Conservation (phyloP, 1,140 invertebrate genomes). For the Leptinotarsa texana region DNA sequence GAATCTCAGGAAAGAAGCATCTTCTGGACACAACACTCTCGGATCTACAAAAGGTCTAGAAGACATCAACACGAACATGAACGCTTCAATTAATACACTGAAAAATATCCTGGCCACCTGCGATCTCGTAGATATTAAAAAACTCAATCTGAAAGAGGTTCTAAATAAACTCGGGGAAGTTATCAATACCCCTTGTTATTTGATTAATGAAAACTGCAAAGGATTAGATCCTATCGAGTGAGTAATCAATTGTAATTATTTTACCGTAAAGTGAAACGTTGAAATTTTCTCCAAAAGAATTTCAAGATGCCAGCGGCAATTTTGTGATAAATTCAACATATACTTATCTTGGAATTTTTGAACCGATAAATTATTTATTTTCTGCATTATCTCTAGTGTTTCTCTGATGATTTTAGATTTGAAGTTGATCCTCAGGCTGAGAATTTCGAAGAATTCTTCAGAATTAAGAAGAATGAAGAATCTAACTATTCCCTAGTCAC, state of each 20-base stretch:
- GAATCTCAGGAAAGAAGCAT: constrained; percentile 28
- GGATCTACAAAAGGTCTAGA: constrained; percentile 1
- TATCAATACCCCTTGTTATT: constrained; percentile 37
- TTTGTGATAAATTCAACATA: no score
- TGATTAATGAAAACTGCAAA: constrained; percentile 25
- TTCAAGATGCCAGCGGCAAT: no score
- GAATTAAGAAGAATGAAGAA: constrained; percentile 28
- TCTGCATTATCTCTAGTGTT: background rate
- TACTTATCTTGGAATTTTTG: no score
- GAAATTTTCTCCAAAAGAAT: no score
- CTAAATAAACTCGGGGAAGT: constrained; percentile 31
- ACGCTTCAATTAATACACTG: background rate
- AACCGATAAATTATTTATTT: background rate
- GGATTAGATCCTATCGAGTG: constrained; percentile 28
- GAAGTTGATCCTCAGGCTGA: constrained; percentile 26
- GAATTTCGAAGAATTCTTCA: constrained; percentile 28
- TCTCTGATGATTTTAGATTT: constrained; percentile 32
- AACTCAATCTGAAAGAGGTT: constrained; percentile 36
- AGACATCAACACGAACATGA: constrained; percentile 1
- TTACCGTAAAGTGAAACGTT: no score
- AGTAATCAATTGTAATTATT: background rate
- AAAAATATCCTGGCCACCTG: constrained; percentile 18
- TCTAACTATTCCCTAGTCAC: constrained; percentile 31
- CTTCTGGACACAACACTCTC: background rate
- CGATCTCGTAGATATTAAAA: constrained; percentile 19